Evolutionary conservation across 2,113 vertebrate genomes (phyloP).

Genomic region (Aspidoscelis tigris): DNA sequence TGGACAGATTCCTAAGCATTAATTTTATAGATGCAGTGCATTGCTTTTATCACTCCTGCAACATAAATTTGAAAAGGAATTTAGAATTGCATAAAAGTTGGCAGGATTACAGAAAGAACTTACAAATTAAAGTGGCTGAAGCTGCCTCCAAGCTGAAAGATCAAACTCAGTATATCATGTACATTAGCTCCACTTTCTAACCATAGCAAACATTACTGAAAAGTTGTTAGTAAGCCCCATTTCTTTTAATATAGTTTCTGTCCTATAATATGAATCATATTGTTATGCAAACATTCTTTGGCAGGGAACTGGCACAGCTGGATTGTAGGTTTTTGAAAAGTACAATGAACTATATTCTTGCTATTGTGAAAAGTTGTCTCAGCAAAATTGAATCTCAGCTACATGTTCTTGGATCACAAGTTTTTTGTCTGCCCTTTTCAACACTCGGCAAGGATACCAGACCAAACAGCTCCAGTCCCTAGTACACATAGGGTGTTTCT

Average conservation of each 20-base stretch:
- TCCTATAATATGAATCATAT: not conserved
- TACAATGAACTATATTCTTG: not conserved
- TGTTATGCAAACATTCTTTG: not conserved
- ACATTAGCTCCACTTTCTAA: not conserved
- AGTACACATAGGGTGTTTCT: no score
- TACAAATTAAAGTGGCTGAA: not conserved
- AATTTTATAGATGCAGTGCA: constrained; percentile 4
- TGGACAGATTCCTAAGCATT: not conserved
- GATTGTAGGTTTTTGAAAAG: not conserved
- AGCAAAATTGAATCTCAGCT: not conserved
- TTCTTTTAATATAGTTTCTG: not conserved
- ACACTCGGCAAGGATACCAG: no score
- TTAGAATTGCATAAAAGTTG: not conserved
- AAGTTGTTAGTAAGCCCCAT: not conserved
- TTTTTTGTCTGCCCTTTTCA: no score
- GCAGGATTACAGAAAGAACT: not conserved
- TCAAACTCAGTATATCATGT: not conserved
- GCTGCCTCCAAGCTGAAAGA: not conserved
- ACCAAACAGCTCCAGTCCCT: no score
- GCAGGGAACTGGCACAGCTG: not conserved
- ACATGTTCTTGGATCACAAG: no score
- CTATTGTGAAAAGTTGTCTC: not conserved
- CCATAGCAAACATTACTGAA: not conserved
- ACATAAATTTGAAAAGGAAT: constrained; percentile 8
- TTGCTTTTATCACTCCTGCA: not conserved